Evolutionary conservation across 2,888 invertebrate genomes (phyloP).

Genomic region (Stenolophus ochropezus): DNA sequence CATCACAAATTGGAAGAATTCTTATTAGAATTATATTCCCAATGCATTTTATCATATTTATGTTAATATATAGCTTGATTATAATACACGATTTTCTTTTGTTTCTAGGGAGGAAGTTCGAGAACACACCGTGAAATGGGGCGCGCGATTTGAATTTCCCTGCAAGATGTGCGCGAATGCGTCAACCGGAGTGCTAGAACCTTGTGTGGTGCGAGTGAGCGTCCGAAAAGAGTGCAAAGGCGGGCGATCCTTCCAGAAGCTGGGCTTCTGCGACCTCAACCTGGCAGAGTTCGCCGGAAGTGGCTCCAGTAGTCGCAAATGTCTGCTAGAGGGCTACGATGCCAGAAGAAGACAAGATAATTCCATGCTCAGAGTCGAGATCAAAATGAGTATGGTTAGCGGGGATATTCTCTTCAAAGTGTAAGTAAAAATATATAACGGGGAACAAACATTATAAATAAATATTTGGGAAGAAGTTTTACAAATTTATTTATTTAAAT

Average conservation of each 20-base stretch:
- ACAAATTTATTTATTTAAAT: no score
- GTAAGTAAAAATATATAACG: constrained; percentile 77
- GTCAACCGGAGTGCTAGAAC: constrained; percentile 94
- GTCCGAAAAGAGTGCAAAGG: constrained; percentile 93
- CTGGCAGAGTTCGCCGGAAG: constrained; percentile 97
- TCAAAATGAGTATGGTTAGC: constrained; percentile 94
- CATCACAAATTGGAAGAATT: neutral
- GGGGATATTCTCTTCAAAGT: constrained; percentile 99
- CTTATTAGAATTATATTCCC: neutral
- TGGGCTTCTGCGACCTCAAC: constrained; percentile 98
- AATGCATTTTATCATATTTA: no score
- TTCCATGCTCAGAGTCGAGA: constrained; percentile 93
- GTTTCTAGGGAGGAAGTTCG: constrained; percentile 94
- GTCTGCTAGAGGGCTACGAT: constrained; percentile 96
- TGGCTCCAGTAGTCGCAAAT: constrained; percentile 89
- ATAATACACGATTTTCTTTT: no score
- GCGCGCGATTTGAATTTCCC: constrained; percentile 91
- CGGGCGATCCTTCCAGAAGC: constrained; percentile 93
- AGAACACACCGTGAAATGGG: constrained; percentile 96
- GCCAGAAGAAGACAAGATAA: constrained; percentile 95
- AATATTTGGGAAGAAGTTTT: no score
- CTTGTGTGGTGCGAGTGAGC: constrained; percentile 94
- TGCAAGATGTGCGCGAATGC: constrained; percentile 99
- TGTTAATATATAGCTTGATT: no score
- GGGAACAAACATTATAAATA: no score